Evolutionary conservation across 2,797 vertebrate genomes (phyloP).

Genomic region (Pelobates cultripes): DNA sequence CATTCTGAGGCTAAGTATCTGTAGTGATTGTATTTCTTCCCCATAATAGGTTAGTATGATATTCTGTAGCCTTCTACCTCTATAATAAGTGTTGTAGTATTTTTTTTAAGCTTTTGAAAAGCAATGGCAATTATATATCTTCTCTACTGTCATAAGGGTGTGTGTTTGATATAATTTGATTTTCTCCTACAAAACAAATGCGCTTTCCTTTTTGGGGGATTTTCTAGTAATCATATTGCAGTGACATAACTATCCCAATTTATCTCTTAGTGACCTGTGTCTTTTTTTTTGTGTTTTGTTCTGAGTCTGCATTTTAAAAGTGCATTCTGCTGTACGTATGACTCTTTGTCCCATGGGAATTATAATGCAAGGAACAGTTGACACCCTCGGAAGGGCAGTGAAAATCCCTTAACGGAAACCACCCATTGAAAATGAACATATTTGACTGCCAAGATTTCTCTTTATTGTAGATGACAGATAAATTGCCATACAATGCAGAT

Average conservation of each 20-base stretch:
- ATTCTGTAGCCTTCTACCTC: too few relatives aligned
- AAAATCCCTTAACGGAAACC: constrained; percentile 39
- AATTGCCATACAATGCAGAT: background rate
- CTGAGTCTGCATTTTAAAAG: constrained; percentile 13
- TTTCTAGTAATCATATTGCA: background rate
- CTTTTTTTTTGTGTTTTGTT: background rate
- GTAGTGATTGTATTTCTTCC: too few relatives aligned
- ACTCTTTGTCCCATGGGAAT: constrained; percentile 31
- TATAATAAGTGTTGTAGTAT: too few relatives aligned
- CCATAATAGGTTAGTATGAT: too few relatives aligned
- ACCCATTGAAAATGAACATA: constrained; percentile 33
- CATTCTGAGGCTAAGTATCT: too few relatives aligned
- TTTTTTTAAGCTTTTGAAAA: too few relatives aligned
- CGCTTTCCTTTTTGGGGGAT: background rate
- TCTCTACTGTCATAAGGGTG: too few relatives aligned
- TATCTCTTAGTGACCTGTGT: background rate
- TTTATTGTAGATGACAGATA: constrained; percentile 33
- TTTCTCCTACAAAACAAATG: background rate
- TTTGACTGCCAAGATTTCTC: constrained; percentile 32
- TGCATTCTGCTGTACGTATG: constrained; percentile 18
- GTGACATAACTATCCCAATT: constrained; percentile 13
- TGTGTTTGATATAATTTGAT: too few relatives aligned
- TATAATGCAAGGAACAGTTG: constrained; percentile 22
- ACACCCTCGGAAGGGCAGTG: constrained; percentile 50
- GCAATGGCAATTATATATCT: too few relatives aligned